Evolutionary conservation across 1,140 invertebrate genomes (phyloP), one percentile per base, ranked within the genome.

Genomic region (Elysia chlorotica): DNA sequence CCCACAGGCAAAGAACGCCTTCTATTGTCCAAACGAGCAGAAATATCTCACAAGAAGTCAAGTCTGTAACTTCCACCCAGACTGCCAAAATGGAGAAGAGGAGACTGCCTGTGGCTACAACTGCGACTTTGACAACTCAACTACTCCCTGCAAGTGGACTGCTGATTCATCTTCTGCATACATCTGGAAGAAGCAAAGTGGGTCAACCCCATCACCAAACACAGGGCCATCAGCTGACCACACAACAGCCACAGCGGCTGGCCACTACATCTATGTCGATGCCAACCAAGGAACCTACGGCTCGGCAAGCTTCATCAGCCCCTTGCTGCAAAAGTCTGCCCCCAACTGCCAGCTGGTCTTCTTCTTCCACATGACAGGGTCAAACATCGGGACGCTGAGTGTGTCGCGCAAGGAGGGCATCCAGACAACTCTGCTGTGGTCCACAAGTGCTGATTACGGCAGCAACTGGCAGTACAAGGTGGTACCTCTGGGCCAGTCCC

Each of bases 221-320:
- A 94, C 93, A 0, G 93, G 93, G 19, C 93, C 93, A 0, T 89
- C 90, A 2, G 90, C 88, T 78, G 93, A 95, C 82, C 93, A 94
- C 78, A 94, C 93, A 1, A 70, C 57, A 2, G 76, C 78, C 17
- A 78, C 71, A 35, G 33, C 71, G 17, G 33, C 81, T 92, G 93
- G 93, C 30, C 90, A 92, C 81, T 95, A 93, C 83, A 90, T 94
- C 88, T 94, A 93, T 82, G 92, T 93, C 19, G 93, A 94, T 77
- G 79, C 82, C 10, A 80, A 56, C 53, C 78, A 79, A 71, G 85
- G 83, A 25, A 23, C 33, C 1, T 77, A 77, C 54, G 37, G 56
- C 21, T 23, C 41, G 10, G 82, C 85, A 2, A 23, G 17, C 5
- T 56, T 69, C 4, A 2, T 59, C n/a, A 69, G 67, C 41, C 78